Conservation (phyloP, 2,797 vertebrate genomes). For the Dromococcyx pavoninus region DNA sequence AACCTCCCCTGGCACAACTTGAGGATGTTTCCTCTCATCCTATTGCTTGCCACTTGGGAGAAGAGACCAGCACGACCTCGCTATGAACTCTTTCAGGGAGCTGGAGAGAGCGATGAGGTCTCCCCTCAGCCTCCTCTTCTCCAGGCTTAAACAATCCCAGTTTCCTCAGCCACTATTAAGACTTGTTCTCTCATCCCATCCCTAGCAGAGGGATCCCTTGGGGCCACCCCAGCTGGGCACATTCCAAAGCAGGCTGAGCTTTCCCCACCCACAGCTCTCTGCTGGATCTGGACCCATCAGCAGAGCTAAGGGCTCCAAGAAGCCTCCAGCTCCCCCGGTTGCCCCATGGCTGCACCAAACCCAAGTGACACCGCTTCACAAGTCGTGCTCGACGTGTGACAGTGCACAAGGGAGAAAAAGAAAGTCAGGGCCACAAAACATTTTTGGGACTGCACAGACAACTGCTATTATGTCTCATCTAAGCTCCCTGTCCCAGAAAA, state of each 20-base stretch:
- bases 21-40: too few relatives aligned
- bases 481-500: slow-evolving; percentile 3
- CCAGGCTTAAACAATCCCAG: too few relatives aligned
- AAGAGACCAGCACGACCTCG: too few relatives aligned
- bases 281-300: not conserved
- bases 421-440: not conserved
- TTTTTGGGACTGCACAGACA: not conserved
- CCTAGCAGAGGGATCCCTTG: too few relatives aligned
- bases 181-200: too few relatives aligned
- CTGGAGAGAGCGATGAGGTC: too few relatives aligned
- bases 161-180: too few relatives aligned
- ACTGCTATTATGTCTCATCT: not conserved
- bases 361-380: not conserved
- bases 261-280: not conserved
- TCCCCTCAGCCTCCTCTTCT: too few relatives aligned
- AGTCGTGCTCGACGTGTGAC: fast-evolving
- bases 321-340: not conserved
- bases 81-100: too few relatives aligned
- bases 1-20: too few relatives aligned
- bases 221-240: not conserved
- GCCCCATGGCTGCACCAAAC: not conserved
- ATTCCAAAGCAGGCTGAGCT: not conserved
- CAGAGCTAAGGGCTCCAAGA: not conserved
- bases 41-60: too few relatives aligned
- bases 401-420: fast-evolving